These are phyloP conservation scores for Holacanthella duospinosa DNA, from an alignment of 2,888 invertebrate species.

Conservation along the genomic window DNA sequence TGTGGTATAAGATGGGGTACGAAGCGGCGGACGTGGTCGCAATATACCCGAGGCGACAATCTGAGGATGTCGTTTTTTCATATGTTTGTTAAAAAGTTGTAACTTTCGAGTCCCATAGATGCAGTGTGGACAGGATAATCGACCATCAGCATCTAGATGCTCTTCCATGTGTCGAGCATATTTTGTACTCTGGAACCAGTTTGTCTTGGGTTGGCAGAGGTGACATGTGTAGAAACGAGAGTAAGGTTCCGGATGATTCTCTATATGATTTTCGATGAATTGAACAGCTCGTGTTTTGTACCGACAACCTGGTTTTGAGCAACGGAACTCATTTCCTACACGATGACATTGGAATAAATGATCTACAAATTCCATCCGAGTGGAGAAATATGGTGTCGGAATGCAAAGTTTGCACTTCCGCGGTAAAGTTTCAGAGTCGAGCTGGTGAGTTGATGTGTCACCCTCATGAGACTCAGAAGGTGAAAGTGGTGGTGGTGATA, in stretches of 20 bases:
- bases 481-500: not conserved
- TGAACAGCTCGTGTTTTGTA: not conserved
- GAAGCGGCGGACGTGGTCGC: not conserved
- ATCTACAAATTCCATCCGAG: not conserved
- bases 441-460: too few relatives aligned
- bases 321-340: not conserved
- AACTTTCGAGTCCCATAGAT: not conserved
- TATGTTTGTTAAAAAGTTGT: not conserved
- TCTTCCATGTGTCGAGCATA: not conserved
- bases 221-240: not conserved
- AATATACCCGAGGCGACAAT: not conserved
- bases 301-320: not conserved
- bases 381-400: not conserved
- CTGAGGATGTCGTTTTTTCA: not conserved
- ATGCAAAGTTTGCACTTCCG: not conserved
- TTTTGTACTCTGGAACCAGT: not conserved
- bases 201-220: not conserved
- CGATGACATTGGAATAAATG: not conserved
- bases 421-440: too few relatives aligned
- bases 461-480: not conserved
- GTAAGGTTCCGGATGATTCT: not conserved
- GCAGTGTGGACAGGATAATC: not conserved
- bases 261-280: not conserved
- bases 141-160: not conserved
- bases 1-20: not conserved